These are phyloP conservation scores for Bathynomus jamesi DNA, from an alignment of 1,140 invertebrate species.

Conservation along the genomic window DNA sequence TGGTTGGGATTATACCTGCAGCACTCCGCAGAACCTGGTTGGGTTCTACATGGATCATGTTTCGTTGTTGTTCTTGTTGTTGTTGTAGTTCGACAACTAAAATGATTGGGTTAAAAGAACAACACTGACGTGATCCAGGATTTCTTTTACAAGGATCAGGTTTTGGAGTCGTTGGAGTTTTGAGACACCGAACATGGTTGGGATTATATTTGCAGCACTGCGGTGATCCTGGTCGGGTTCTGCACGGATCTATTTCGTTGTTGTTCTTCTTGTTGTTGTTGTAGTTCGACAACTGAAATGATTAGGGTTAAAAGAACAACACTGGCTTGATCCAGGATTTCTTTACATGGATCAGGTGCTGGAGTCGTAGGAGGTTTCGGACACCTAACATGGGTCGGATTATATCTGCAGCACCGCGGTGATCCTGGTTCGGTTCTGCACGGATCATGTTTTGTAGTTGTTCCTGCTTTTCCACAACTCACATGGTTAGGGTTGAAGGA, in stretches of 20 bases:
- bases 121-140: too few species aligned
- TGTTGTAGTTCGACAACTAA: neutral
- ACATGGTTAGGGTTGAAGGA: conserved; percentile 6
- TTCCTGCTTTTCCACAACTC: neutral
- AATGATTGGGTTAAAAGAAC: neutral
- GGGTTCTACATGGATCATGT: conserved; percentile 2
- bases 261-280: conserved; percentile 26
- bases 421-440: conserved; percentile 6
- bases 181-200: too few species aligned
- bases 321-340: conserved; percentile 8
- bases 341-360: neutral
- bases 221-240: neutral
- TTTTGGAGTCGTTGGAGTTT: too few species aligned
- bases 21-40: conserved; percentile 1
- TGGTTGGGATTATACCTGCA: neutral
- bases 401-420: neutral
- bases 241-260: conserved; percentile 1
- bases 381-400: conserved; percentile 7
- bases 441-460: neutral
- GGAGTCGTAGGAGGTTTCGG: neutral
- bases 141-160: too few species aligned
- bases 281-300: conserved; percentile 17
- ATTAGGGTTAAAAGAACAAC: conserved; percentile 16
- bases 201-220: too few species aligned
- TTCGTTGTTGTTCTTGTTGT: conserved; percentile 9